Percentiles rank a stretch among this genome's conserved stretches.
Conservation (phyloP, 2,113 vertebrate species). For the Corythoichthys haematopterus region DNA sequence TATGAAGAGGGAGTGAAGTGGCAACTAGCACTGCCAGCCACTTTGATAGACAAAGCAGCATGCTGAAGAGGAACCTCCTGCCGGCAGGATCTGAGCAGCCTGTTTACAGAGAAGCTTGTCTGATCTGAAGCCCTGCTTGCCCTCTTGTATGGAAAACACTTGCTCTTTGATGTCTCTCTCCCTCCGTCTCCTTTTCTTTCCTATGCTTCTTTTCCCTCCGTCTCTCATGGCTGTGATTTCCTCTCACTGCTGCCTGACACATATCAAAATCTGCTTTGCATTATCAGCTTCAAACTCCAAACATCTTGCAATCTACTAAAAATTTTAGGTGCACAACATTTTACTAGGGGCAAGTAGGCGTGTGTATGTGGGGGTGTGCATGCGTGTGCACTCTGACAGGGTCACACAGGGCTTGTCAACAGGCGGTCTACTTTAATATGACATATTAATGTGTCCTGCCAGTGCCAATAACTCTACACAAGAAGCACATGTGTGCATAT, state of each 20-base stretch:
- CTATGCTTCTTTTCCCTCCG: constrained; percentile 14
- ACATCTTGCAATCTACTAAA: constrained; percentile 14
- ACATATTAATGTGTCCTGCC: constrained; percentile 69
- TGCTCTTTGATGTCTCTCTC: constrained; percentile 75
- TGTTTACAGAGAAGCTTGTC: constrained; percentile 71
- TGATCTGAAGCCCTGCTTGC: constrained; percentile 63
- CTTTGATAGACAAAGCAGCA: constrained; percentile 73
- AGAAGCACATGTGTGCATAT: constrained; percentile 66
- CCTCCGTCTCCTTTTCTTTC: constrained; percentile 44
- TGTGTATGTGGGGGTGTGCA: constrained; percentile 3
- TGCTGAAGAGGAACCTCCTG: constrained; percentile 65
- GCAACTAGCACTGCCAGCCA: constrained; percentile 49
- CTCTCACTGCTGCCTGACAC: constrained; percentile 26
- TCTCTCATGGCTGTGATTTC: constrained; percentile 16
- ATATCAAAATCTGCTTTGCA: constrained; percentile 25
- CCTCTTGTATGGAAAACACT: constrained; percentile 67
- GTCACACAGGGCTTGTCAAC: constrained; percentile 68
- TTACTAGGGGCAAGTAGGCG: neutral
- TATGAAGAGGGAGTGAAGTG: constrained; percentile 35
- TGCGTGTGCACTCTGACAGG: constrained; percentile 38
- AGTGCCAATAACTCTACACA: constrained; percentile 64
- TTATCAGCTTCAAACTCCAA: constrained; percentile 35
- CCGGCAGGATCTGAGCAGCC: constrained; percentile 68
- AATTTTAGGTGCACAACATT: constrained; percentile 15
- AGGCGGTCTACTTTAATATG: constrained; percentile 65